Evolutionary conservation across 2,797 vertebrate species (phyloP).

Genomic region (Thamnophis elegans): DNA sequence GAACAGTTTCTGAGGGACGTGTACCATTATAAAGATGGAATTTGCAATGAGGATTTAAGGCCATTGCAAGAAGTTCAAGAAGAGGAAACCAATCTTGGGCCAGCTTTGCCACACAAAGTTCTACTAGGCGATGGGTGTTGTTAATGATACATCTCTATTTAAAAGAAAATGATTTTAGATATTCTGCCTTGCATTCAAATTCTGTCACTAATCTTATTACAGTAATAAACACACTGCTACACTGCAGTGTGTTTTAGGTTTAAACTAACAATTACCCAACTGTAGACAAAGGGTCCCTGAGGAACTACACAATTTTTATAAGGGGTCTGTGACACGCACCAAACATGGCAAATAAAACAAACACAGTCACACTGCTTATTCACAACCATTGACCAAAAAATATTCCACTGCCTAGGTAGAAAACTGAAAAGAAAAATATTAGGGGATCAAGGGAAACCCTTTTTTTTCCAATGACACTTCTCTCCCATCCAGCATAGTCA

Average conservation of each 20-base stretch:
- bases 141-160: constrained; percentile 98
- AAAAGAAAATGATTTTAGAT: constrained; percentile 27
- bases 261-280: not conserved
- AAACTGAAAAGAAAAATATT: not conserved
- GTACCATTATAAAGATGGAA: constrained; percentile 99
- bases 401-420: not conserved
- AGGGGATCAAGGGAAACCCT: not conserved
- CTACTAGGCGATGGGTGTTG: constrained; percentile 97
- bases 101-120: constrained; percentile 98
- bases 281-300: not conserved
- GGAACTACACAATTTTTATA: not conserved
- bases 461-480: not conserved
- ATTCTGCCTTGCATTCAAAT: constrained; percentile 18
- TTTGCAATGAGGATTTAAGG: constrained; percentile 99
- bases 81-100: constrained; percentile 99
- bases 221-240: not conserved
- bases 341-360: not conserved
- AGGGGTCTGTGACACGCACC: not conserved
- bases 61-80: constrained; percentile 99
- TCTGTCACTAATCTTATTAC: not conserved
- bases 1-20: constrained; percentile 96
- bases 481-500: not conserved
- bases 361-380: not conserved
- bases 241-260: not conserved
- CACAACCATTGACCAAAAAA: not conserved